A percentile compares a stretch with the other conserved stretches of the same genome.
Conservation (phyloP, 2,888 invertebrate genomes). For the Rotaria macrura region DNA sequence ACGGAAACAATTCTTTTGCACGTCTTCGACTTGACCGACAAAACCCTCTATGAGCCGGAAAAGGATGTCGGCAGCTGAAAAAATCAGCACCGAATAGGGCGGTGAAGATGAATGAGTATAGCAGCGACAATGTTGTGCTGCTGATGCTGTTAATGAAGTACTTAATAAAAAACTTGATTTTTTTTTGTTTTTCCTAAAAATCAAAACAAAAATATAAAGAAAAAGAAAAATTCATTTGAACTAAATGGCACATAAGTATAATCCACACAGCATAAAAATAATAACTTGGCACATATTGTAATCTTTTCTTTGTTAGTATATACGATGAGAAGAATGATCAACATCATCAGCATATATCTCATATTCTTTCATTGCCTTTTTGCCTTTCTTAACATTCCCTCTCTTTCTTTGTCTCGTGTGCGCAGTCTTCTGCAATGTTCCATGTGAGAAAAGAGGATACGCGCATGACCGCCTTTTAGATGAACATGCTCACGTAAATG, state of each 20-base stretch:
- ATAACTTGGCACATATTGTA: neutral
- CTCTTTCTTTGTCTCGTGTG: neutral
- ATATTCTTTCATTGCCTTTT: neutral
- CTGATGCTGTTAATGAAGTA: neutral
- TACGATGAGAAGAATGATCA: neutral
- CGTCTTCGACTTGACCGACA: slow-evolving; percentile 7
- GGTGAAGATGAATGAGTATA: neutral
- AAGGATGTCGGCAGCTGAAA: slow-evolving; percentile 3
- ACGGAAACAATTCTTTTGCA: neutral
- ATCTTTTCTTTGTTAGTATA: neutral
- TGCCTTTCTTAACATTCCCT: neutral
- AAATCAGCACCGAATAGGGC: slow-evolving; percentile 12
- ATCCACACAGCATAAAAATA: neutral
- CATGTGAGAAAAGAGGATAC: neutral
- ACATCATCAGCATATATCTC: neutral
- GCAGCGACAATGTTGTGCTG: slow-evolving; percentile 12
- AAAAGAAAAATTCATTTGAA: neutral
- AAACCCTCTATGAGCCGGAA: slow-evolving; percentile 12
- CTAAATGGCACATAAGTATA: no score
- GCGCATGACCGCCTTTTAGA: neutral
- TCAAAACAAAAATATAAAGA: neutral
- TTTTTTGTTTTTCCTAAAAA: neutral
- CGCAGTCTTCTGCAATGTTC: neutral
- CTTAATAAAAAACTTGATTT: neutral
- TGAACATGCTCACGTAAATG: neutral